A percentile compares a stretch with the other conserved stretches of the same genome.
phyloP scores from a whole-genome alignment of 2,113 vertebrate genomes.

The Xyrauchen texanus region DNA sequence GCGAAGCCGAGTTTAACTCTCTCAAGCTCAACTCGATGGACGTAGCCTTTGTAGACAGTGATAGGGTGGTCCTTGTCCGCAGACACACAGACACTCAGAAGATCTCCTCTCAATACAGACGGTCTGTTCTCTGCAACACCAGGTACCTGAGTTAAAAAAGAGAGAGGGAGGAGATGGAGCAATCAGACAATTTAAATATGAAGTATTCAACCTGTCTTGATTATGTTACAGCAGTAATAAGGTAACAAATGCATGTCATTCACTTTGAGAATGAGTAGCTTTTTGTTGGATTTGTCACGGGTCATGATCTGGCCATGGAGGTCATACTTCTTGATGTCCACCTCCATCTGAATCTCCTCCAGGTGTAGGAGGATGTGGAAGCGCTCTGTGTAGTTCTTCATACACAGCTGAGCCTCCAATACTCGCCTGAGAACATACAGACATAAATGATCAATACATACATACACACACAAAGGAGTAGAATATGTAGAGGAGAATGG shows the following conservation, averaged over 20 bases:
- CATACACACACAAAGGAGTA: not conserved
- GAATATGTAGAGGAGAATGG: not conserved
- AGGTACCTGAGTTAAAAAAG: slow-evolving; percentile 75
- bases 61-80: slow-evolving; percentile 61
- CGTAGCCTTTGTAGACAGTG: slow-evolving; percentile 81
- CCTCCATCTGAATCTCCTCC: slow-evolving; percentile 92
- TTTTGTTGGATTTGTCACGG: slow-evolving; percentile 62
- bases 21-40: slow-evolving; percentile 85
- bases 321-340: slow-evolving; percentile 85
- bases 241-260: slow-evolving; percentile 20
- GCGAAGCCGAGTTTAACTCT: slow-evolving; percentile 85
- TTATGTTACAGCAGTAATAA: not conserved
- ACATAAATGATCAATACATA: not conserved
- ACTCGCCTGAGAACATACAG: slow-evolving; percentile 65
- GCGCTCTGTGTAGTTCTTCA: slow-evolving; percentile 75
- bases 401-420: slow-evolving; percentile 70
- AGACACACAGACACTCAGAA: slow-evolving; percentile 75
- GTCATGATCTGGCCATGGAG: slow-evolving; percentile 76
- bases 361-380: slow-evolving; percentile 85
- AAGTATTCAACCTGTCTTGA: not conserved
- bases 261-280: slow-evolving; percentile 80
- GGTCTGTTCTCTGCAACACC: slow-evolving; percentile 90
- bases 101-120: slow-evolving; percentile 86
- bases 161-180: not conserved
- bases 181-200: not conserved